These are phyloP conservation scores for Bombus impatiens DNA, from an alignment of 1,140 invertebrate genomes.

Conservation along the genomic window DNA sequence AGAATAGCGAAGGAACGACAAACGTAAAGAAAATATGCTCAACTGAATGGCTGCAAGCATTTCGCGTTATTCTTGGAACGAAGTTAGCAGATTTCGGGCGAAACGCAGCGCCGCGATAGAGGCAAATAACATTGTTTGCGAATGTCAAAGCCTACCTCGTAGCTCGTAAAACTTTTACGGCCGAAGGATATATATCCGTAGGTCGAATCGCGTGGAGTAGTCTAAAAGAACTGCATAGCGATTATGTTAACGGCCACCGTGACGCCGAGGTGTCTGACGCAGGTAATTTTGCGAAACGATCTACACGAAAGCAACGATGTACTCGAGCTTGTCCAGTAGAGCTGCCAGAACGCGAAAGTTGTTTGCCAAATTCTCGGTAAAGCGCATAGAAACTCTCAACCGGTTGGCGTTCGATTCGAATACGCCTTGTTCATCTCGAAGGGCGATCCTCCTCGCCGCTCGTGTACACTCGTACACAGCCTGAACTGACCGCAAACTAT, in stretches of 20 bases:
- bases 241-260: not conserved
- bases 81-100: too few relatives aligned
- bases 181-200: too few relatives aligned
- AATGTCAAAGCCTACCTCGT: too few relatives aligned
- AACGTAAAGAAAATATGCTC: too few relatives aligned
- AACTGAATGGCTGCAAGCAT: too few relatives aligned
- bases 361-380: slow-evolving; percentile 33
- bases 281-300: slow-evolving; percentile 23
- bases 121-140: too few relatives aligned
- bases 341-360: slow-evolving; percentile 26
- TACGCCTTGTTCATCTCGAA: slow-evolving; percentile 14
- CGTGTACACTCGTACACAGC: not conserved
- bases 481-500: slow-evolving; percentile 23
- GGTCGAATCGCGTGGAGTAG: not conserved
- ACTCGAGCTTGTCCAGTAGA: slow-evolving; percentile 21
- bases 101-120: too few relatives aligned
- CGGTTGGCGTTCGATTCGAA: not conserved
- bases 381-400: slow-evolving; percentile 12
- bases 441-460: not conserved
- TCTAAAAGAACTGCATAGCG: not conserved
- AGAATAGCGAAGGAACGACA: too few relatives aligned
- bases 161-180: too few relatives aligned
- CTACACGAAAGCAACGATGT: not conserved
- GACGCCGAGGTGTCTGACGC: not conserved
- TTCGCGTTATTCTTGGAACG: too few relatives aligned